Percentiles rank a stretch among this genome's conserved stretches.
Evolutionary conservation across 1,140 invertebrate species (phyloP).

Genomic region (Drosophila setifemur): DNA sequence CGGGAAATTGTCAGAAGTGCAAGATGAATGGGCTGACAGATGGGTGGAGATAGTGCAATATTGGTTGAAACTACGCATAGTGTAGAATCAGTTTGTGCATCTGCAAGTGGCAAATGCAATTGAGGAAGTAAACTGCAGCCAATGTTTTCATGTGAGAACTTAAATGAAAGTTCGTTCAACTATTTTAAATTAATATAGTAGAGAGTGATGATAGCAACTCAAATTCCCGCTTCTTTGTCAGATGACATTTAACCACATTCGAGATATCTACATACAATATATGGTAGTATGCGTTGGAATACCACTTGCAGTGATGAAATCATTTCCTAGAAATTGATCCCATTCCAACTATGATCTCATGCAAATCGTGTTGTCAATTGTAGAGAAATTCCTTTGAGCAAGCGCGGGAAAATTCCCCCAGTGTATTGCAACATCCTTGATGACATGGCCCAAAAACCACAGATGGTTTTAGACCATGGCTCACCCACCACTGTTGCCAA

Average conservation of each 20-base stretch:
- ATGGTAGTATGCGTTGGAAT: neutral
- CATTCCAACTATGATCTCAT: slow-evolving; percentile 1
- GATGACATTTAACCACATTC: neutral
- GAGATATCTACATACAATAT: no score
- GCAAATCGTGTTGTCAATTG: neutral
- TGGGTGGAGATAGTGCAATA: slow-evolving; percentile 19
- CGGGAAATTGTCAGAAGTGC: slow-evolving; percentile 34
- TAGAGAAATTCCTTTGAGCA: neutral
- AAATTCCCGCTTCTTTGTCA: no score
- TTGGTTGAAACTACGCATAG: neutral
- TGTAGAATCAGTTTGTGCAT: neutral
- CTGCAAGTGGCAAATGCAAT: neutral
- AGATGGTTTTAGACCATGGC: no score
- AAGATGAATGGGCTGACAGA: slow-evolving; percentile 22
- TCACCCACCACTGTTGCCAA: neutral
- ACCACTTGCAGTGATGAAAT: neutral
- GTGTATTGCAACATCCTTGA: slow-evolving; percentile 1
- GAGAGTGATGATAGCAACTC: no score
- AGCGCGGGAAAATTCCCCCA: neutral
- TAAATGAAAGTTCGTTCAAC: no score
- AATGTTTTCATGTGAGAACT: no score
- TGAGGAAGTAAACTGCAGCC: neutral
- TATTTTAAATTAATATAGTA: no score
- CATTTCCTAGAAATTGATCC: neutral
- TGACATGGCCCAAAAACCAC: neutral